Base-by-base conservation (phyloP, 1,140 invertebrate species). In the Heliconius eleuchia region DNA sequence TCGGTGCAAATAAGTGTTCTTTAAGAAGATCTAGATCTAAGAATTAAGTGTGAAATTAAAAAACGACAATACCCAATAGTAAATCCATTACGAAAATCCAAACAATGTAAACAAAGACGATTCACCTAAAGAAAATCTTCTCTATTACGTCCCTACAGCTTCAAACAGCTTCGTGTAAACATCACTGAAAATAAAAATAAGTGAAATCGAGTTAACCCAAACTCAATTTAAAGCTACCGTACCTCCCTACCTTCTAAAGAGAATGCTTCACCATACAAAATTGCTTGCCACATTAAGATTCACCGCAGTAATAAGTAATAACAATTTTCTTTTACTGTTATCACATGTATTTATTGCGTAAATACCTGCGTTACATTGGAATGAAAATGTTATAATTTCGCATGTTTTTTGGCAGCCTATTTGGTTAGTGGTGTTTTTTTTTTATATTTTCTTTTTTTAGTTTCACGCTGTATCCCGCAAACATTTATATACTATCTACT, bases 311-410 rank as follows among this genome's bases (percentile, higher is more conserved):
- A 76, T 70, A 76, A 76, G 37, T 66, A 42, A 76, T 70, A 76
- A 76, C 74, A 76, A 71, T 76, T 76, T 76, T 6, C 60, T 27
- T 76, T 76, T 71, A 76, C 60, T 76, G 74, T 71, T 76, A 76
- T 76, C 66, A 46, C 74, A 50, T n/a, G 74, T 76, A 76, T 72
- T 72, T 72, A 72, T 72, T 37, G n/a, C 19, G 0, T 30, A 16
- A 46, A 46, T 46, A 76, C 74, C 39, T 71, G 60, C 74, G 74
- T 75, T 42, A 27, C 23, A 70, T 76, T 66, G 60, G 42, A 76
- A 42, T 76, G 74, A 76, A 70, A 13, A 66, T 66, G 60, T 66
- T 66, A 66, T 66, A 66, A 66, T 30, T 13, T 30, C 30, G 27
- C 23, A 18, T 57, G 55, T 16, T 27, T 16, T 66, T 66, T 66